A percentile compares a stretch with the other conserved stretches of the same genome.
These are phyloP conservation scores for Hystrix cristata DNA, from an alignment of 2,113 vertebrate genomes.

Conservation along the genomic window DNA sequence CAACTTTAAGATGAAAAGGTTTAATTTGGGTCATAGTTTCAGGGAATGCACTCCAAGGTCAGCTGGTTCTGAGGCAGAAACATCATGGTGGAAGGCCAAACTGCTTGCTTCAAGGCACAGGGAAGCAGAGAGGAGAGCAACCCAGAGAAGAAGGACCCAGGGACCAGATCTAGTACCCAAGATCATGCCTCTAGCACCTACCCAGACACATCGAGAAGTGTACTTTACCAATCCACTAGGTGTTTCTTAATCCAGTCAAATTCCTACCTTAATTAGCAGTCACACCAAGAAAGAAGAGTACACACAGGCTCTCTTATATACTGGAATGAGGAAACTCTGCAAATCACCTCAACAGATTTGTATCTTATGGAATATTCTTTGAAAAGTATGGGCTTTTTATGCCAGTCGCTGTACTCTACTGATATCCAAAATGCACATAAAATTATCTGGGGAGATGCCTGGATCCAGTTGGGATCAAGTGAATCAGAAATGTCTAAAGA, in stretches of 20 bases:
- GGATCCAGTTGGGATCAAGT: neutral
- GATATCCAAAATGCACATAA: neutral
- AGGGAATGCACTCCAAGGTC: neutral
- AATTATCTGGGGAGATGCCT: neutral
- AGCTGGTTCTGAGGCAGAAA: neutral
- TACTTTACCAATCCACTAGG: neutral
- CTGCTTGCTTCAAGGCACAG: neutral
- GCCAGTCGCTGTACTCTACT: neutral
- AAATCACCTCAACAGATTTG: neutral
- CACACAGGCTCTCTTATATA: neutral
- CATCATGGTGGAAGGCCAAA: neutral
- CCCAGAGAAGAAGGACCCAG: neutral
- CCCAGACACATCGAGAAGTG: neutral
- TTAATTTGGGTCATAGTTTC: neutral
- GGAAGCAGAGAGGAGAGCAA: neutral
- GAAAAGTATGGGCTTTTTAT: neutral
- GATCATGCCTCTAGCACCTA: neutral
- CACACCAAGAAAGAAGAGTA: neutral
- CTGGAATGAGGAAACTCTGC: neutral
- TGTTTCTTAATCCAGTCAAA: neutral
- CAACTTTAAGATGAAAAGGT: neutral
- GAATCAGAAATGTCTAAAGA: neutral
- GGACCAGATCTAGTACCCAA: neutral
- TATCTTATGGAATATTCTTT: neutral
- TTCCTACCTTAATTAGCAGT: neutral